phyloP scores from a whole-genome alignment of 2,113 vertebrate genomes.

The Proteles cristata region DNA sequence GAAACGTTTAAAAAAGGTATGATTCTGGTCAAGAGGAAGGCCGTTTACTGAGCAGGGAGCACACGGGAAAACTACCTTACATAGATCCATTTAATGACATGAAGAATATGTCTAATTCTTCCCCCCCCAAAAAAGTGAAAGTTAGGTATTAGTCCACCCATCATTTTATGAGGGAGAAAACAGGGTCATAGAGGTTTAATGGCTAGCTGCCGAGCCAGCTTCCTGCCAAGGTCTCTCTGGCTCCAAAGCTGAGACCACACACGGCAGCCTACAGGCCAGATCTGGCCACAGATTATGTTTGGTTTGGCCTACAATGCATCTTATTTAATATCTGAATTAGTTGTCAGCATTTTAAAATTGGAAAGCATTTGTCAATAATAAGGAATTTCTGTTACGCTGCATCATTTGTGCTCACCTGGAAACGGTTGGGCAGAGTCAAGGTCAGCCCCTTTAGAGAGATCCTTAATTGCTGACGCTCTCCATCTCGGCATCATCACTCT shows the following conservation, averaged over 20 bases:
- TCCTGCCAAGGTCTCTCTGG: not conserved
- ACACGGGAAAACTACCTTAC: not conserved
- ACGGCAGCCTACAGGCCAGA: not conserved
- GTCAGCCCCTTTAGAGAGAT: not conserved
- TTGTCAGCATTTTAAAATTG: not conserved
- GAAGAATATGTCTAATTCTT: not conserved
- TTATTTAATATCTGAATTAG: not conserved
- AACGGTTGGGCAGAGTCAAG: not conserved
- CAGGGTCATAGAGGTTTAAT: not conserved
- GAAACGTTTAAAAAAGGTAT: not conserved
- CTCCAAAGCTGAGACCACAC: not conserved
- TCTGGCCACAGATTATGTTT: not conserved
- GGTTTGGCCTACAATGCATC: not conserved
- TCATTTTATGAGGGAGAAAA: not conserved
- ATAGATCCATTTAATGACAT: not conserved
- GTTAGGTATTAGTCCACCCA: not conserved
- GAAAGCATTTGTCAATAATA: not conserved
- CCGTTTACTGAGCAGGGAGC: not conserved
- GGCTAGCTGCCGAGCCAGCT: not conserved
- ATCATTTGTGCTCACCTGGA: not conserved
- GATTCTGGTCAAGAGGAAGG: not conserved
- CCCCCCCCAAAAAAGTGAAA: not conserved
- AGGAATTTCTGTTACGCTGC: not conserved
- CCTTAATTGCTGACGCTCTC: no score
- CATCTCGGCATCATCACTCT: no score